These are phyloP conservation scores for Julus scanicus DNA, from an alignment of 2,888 invertebrate species.

Conservation along the genomic window DNA sequence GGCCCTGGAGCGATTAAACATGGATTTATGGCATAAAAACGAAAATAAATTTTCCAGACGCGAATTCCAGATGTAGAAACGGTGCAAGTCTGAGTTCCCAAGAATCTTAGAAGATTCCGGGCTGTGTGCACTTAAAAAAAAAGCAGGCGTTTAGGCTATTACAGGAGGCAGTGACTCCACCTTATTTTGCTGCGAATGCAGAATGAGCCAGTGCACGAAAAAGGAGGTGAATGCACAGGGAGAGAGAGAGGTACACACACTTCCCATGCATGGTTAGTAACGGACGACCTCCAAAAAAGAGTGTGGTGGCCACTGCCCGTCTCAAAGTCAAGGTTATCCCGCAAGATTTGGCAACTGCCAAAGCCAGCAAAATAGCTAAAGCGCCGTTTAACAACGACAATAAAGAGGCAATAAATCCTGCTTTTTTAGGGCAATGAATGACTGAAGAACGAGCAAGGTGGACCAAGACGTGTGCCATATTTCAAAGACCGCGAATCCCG, in stretches of 20 bases:
- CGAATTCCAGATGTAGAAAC: not conserved
- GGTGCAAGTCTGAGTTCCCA: not conserved
- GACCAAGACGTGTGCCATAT: not conserved
- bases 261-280: conserved; percentile 48
- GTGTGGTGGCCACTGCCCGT: conserved; percentile 41
- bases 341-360: conserved; percentile 37
- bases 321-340: conserved; percentile 48
- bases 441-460: conserved; percentile 14
- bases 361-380: not conserved
- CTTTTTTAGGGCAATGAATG: conserved; percentile 1
- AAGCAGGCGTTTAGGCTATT: not conserved
- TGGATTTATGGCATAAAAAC: not conserved
- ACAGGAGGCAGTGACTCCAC: conserved; percentile 46
- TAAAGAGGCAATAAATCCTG: conserved; percentile 33
- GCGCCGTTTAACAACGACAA: conserved; percentile 5
- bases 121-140: not conserved
- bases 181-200: conserved; percentile 17
- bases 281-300: conserved; percentile 32
- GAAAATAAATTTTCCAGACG: not conserved
- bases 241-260: conserved; percentile 43
- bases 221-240: conserved; percentile 41
- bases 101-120: not conserved
- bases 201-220: conserved; percentile 20
- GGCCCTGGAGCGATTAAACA: no score
- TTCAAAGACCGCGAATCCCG: not conserved